phyloP scores from a whole-genome alignment of 1,140 invertebrate species.

The Pararge aegeria region DNA sequence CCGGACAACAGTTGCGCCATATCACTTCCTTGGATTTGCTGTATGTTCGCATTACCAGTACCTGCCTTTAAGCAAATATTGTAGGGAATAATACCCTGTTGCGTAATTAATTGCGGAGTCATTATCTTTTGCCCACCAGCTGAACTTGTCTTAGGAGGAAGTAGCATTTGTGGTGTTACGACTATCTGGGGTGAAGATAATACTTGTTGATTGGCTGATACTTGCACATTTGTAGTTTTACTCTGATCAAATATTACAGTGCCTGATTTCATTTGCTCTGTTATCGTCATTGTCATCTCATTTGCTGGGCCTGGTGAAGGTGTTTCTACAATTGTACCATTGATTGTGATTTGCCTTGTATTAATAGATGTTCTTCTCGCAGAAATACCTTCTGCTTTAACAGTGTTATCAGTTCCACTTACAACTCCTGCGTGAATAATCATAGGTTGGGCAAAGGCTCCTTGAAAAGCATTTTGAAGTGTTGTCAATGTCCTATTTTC shows the following conservation, averaged over 20 bases:
- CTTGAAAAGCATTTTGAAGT: conserved; percentile 75
- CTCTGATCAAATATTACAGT: conserved; percentile 72
- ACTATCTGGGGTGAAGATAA: conserved; percentile 76
- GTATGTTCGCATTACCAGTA: conserved; percentile 62
- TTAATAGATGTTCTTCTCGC: conserved; percentile 75
- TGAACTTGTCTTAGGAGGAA: conserved; percentile 70
- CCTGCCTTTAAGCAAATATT: conserved; percentile 77
- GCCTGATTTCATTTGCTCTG: conserved; percentile 74
- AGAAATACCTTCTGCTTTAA: conserved; percentile 72
- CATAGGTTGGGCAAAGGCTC: conserved; percentile 73
- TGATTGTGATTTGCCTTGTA: conserved; percentile 78
- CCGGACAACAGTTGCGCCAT: conserved; percentile 71
- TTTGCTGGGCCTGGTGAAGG: conserved; percentile 74
- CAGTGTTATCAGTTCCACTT: conserved; percentile 65
- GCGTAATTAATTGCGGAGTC: conserved; percentile 69
- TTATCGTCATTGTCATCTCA: conserved; percentile 76
- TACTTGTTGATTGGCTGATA: conserved; percentile 68
- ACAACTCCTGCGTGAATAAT: conserved; percentile 73
- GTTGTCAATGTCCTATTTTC: conserved; percentile 77
- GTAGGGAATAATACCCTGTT: conserved; percentile 69
- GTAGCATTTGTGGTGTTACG: conserved; percentile 72
- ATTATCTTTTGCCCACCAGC: conserved; percentile 65
- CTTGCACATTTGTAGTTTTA: conserved; percentile 69
- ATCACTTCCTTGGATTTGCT: conserved; percentile 69
- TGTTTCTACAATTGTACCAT: conserved; percentile 78